These are phyloP conservation scores for Charanyca ferruginea DNA, from an alignment of 2,888 invertebrate species.

Conservation along the genomic window DNA sequence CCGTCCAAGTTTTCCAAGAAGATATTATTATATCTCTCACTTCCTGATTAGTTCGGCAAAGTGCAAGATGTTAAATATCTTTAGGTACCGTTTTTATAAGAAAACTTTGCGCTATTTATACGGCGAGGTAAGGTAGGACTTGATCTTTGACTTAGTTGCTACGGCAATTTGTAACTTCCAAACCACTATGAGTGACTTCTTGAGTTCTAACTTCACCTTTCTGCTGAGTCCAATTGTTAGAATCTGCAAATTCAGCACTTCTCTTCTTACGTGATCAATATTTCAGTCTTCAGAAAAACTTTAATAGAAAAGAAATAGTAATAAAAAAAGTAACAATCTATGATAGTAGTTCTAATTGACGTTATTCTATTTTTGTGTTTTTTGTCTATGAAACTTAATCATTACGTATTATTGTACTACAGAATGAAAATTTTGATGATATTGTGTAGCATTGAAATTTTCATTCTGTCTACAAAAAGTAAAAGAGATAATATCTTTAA, in stretches of 20 bases:
- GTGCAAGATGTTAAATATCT: slow-evolving; percentile 61
- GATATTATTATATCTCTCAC: slow-evolving; percentile 59
- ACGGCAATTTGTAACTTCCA: slow-evolving; percentile 31
- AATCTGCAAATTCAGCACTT: slow-evolving; percentile 8
- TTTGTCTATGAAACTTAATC: too few relatives aligned
- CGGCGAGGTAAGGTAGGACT: slow-evolving; percentile 38
- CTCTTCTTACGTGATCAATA: not conserved
- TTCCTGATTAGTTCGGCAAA: slow-evolving; percentile 63
- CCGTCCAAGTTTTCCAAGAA: slow-evolving; percentile 55
- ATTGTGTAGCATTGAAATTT: too few relatives aligned
- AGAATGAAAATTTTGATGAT: not conserved
- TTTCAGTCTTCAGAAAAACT: too few relatives aligned
- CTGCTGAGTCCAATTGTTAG: slow-evolving; percentile 8
- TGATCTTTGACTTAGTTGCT: slow-evolving; percentile 33
- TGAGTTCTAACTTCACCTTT: slow-evolving; percentile 16
- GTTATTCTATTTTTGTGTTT: too few relatives aligned
- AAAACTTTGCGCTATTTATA: slow-evolving; percentile 51
- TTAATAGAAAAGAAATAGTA: too few relatives aligned
- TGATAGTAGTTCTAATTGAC: too few relatives aligned
- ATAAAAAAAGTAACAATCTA: too few relatives aligned
- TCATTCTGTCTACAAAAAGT: not conserved
- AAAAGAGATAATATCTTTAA: not conserved
- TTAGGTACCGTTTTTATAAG: slow-evolving; percentile 56
- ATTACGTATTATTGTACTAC: not conserved
- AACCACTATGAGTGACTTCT: slow-evolving; percentile 37